Conservation (phyloP, 2,113 vertebrate genomes). For the Ctenomys sociabilis region DNA sequence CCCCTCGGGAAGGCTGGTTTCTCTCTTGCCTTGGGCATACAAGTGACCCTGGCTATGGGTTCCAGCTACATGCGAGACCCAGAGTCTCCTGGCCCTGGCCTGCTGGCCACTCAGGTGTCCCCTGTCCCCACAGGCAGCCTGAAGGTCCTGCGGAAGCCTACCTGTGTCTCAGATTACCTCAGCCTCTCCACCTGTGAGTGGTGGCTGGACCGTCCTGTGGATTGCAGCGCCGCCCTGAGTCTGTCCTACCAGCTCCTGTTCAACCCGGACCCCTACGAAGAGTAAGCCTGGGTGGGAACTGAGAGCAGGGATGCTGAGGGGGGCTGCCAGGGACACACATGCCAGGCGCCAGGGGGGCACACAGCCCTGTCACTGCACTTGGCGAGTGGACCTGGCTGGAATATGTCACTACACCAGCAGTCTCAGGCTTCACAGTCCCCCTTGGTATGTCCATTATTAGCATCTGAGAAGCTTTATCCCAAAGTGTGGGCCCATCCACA, state of each 20-base stretch:
- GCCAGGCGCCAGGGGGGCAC: not conserved
- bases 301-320: not conserved
- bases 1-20: not conserved
- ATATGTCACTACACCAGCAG: not conserved
- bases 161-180: slow-evolving; percentile 83
- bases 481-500: not conserved
- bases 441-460: not conserved
- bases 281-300: slow-evolving; percentile 36
- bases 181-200: slow-evolving; percentile 81
- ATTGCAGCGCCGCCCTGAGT: slow-evolving; percentile 80
- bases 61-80: not conserved
- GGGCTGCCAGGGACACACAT: not conserved
- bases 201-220: slow-evolving; percentile 52
- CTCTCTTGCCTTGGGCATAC: not conserved
- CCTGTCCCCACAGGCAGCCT: slow-evolving; percentile 68
- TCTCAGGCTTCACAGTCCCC: not conserved
- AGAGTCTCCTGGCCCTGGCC: not conserved
- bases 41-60: not conserved
- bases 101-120: not conserved
- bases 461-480: not conserved
- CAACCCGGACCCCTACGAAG: not conserved
- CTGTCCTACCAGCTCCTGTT: slow-evolving; percentile 63
- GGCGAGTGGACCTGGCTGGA: not conserved
- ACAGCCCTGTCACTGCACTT: not conserved
- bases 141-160: slow-evolving; percentile 50